phyloP scores from a whole-genome alignment of 2,888 invertebrate species.

The Bibio marci region DNA sequence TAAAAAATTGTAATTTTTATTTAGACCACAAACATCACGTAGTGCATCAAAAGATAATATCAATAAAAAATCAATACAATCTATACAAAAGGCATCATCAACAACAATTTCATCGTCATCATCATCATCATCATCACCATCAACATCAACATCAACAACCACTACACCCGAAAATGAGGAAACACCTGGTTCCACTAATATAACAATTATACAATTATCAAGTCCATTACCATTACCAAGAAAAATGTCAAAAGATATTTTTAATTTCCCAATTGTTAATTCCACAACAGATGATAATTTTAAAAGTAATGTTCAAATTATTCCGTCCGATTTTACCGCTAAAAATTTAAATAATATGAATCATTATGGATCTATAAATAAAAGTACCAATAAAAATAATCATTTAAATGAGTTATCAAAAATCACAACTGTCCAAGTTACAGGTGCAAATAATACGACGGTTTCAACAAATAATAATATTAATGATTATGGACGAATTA shows the following conservation, averaged over 20 bases:
- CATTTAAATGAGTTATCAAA: slow-evolving; percentile 10
- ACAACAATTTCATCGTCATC: not conserved
- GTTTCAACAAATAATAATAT: not conserved
- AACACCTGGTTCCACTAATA: slow-evolving; percentile 25
- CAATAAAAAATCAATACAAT: not conserved
- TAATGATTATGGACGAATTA: slow-evolving; percentile 10
- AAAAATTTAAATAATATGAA: not conserved
- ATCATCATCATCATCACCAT: too few species aligned
- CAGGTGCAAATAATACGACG: slow-evolving; percentile 9
- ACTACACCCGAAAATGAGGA: too few species aligned
- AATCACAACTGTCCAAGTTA: slow-evolving; percentile 24
- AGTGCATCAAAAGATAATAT: slow-evolving; percentile 17
- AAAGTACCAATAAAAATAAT: slow-evolving; percentile 7
- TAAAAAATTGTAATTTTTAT: not conserved
- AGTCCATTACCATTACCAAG: slow-evolving; percentile 17
- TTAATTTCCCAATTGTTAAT: slow-evolving; percentile 19
- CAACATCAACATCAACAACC: not conserved
- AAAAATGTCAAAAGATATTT: slow-evolving; percentile 19
- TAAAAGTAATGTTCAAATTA: slow-evolving; percentile 30
- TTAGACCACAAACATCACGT: slow-evolving; percentile 24
- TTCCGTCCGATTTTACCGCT: slow-evolving; percentile 25
- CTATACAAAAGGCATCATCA: slow-evolving; percentile 9
- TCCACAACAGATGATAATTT: slow-evolving; percentile 12
- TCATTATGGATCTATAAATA: not conserved
- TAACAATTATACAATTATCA: slow-evolving; percentile 43